Evolutionary conservation across 1,140 invertebrate species (phyloP), one percentile per base, ranked within the genome.

Genomic region (Drosophila pseudoobscura): DNA sequence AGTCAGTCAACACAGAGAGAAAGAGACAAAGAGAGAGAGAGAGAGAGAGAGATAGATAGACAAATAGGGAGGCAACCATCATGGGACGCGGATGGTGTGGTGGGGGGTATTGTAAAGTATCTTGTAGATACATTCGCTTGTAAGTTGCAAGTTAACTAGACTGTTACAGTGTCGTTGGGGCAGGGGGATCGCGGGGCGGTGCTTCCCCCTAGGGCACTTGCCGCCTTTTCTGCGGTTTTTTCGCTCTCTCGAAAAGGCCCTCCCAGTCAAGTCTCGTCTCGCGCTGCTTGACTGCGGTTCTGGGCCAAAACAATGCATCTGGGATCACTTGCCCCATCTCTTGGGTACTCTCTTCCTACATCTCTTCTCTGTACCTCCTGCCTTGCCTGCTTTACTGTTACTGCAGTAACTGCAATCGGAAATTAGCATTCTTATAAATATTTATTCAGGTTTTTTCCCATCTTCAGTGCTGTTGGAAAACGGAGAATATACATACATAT

Each of bases 381-480:
- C 64, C 59, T 61, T 64, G 43, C 44, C 54, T 60, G 41, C 45
- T 63, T 74, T 82, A 83, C 82, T 44, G 70, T 87, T 75, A 50
- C 52, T 49, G 57, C 74, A 82, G 63, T 53, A 53, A 54, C 60
- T 69, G 50, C 75, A 79, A 72, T 53, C 58, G 47, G 17, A 59
- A 87, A 88, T 85, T 85, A 82, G 82, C 82, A 85, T 78, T 85
- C 69, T 80, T 85, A 82, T 85, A 80, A 82, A 80, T 87, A 87
- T 87, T 74, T 87, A 85, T 78, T 69, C 64, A 69, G 69, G 43
- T 70, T 64, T 77, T 78, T 78, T 57, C 74, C 72, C 61, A 61
- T 56, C 58, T 53, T 51, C 53, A n/a, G 35, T 24, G 17, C 11
- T 4, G 4, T 13, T 39, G 35, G 35, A 39, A 39, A 39, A 39